Evolutionary conservation across 2,888 invertebrate genomes (phyloP).

Genomic region (Ornithoptera alexandrae): DNA sequence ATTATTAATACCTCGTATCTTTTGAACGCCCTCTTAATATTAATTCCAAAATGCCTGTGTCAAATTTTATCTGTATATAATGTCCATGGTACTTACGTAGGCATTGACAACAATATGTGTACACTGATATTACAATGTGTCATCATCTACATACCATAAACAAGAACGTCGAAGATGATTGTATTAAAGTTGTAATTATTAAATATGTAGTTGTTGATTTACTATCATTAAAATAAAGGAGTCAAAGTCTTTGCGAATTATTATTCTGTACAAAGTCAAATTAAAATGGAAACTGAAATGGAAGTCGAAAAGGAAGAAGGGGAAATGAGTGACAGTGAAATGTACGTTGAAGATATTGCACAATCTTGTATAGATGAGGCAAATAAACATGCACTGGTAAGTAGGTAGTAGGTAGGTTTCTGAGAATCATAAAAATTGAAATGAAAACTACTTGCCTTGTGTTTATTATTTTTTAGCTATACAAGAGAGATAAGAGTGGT

Average conservation of each 20-base stretch:
- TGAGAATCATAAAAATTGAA: background rate
- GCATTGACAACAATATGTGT: too few relatives aligned
- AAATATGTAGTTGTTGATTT: background rate
- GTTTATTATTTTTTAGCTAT: conserved; percentile 47
- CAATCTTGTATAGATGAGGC: conserved; percentile 37
- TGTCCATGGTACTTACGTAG: too few relatives aligned
- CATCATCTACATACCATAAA: background rate
- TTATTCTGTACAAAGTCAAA: background rate
- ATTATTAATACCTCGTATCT: too few relatives aligned
- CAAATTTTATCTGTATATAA: too few relatives aligned
- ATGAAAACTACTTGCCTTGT: conserved; percentile 2
- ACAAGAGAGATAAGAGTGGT: conserved; percentile 59
- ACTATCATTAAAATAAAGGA: background rate
- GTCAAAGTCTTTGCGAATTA: background rate
- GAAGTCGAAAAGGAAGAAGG: conserved; percentile 70
- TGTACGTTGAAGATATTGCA: conserved; percentile 56
- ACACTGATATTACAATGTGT: background rate
- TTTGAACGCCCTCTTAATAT: too few relatives aligned
- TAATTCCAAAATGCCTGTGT: too few relatives aligned
- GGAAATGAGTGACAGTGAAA: conserved; percentile 73
- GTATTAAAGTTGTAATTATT: background rate
- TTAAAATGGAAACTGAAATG: conserved; percentile 29
- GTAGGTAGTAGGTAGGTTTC: too few relatives aligned
- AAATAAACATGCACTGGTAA: conserved; percentile 52
- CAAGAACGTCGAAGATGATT: background rate